These are phyloP conservation scores for Scolanthus callimorphus DNA, from an alignment of 92 coral and sea anemone genomes.

Conservation along the genomic window DNA sequence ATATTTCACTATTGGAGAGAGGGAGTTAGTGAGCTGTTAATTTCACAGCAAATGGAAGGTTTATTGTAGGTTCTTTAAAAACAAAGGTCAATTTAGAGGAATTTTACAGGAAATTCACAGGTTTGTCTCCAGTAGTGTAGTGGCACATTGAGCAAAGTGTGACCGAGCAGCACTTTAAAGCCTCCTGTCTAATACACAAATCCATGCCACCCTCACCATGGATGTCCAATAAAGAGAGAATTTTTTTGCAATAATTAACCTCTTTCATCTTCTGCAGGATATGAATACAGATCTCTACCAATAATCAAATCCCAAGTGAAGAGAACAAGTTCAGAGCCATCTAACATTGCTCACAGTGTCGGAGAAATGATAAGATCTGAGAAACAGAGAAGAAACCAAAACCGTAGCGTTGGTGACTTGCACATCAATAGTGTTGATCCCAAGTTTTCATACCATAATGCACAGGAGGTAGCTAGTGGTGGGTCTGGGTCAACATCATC, in stretches of 20 bases:
- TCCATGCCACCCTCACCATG: too few relatives aligned
- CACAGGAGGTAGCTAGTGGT: conserved; percentile 28
- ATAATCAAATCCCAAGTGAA: conserved; percentile 59
- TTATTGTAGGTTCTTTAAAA: too few relatives aligned
- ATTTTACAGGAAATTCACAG: too few relatives aligned
- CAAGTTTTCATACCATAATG: conserved; percentile 13
- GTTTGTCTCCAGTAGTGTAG: too few relatives aligned
- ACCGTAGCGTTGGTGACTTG: conserved; percentile 88
- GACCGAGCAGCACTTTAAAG: too few relatives aligned
- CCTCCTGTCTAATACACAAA: too few relatives aligned
- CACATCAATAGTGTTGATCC: conserved; percentile 57
- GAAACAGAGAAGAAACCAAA: conserved; percentile 31
- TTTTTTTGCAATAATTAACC: neutral
- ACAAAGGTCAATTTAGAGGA: too few relatives aligned
- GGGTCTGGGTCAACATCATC: conserved; percentile 83
- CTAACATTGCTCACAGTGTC: conserved; percentile 68
- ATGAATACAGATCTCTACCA: conserved; percentile 80
- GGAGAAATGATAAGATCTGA: conserved; percentile 54
- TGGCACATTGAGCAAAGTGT: too few relatives aligned
- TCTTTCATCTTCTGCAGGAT: conserved; percentile 36
- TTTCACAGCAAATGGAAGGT: too few relatives aligned
- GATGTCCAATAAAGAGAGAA: too few relatives aligned
- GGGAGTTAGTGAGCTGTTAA: too few relatives aligned
- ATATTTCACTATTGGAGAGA: too few relatives aligned
- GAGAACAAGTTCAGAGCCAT: conserved; percentile 92